A percentile compares a stretch with the other conserved stretches of the same genome.
phyloP scores from a whole-genome alignment of 2,888 invertebrate species.

The Plagodis dolabraria region DNA sequence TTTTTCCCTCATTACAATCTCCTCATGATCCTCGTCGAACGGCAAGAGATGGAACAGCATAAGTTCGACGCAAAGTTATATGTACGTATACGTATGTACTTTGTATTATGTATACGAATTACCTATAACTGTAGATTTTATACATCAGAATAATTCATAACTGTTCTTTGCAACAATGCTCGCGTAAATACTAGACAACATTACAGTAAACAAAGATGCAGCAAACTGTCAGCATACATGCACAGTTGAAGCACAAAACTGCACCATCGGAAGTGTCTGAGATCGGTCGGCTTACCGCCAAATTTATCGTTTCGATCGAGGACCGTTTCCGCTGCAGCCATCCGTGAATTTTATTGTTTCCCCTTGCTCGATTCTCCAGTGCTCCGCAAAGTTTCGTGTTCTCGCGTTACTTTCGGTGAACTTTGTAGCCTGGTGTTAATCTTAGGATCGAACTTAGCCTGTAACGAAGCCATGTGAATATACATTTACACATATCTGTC shows the following conservation, averaged over 20 bases:
- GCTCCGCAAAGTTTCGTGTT: constrained; percentile 65
- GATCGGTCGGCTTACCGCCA: constrained; percentile 57
- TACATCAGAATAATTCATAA: too few relatives aligned
- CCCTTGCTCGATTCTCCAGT: constrained; percentile 51
- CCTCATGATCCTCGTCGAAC: too few relatives aligned
- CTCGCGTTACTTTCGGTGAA: constrained; percentile 54
- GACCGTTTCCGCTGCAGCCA: constrained; percentile 56
- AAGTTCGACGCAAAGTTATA: too few relatives aligned
- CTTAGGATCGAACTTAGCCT: constrained; percentile 43
- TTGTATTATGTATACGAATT: too few relatives aligned
- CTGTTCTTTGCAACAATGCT: too few relatives aligned
- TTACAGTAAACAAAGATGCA: not conserved
- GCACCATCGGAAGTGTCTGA: constrained; percentile 57
- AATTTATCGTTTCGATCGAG: constrained; percentile 61
- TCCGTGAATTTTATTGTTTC: constrained; percentile 79
- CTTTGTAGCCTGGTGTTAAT: constrained; percentile 58
- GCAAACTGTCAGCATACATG: constrained; percentile 14
- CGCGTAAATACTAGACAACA: not conserved
- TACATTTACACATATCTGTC: constrained; percentile 20
- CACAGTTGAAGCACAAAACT: constrained; percentile 50
- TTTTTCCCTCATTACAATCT: too few relatives aligned
- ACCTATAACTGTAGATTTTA: too few relatives aligned
- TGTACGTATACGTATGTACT: too few relatives aligned
- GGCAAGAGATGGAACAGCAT: too few relatives aligned
- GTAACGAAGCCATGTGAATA: constrained; percentile 32